phyloP scores from a whole-genome alignment of 2,797 vertebrate genomes.

The Pelochelys cantorii region DNA sequence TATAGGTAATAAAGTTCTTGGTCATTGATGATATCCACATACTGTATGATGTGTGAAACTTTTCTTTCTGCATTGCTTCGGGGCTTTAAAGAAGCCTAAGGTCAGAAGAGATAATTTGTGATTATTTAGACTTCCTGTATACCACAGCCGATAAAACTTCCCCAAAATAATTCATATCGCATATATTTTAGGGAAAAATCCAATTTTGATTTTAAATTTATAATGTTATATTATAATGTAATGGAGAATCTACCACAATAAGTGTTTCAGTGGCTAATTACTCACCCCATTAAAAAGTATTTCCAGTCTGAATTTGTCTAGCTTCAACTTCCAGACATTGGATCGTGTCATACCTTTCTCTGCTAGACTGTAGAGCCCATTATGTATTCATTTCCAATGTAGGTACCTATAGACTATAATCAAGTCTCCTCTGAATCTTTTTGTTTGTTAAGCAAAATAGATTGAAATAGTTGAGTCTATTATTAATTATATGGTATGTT shows the following conservation, averaged over 20 bases:
- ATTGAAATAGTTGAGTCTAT: not conserved
- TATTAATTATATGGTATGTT: not conserved
- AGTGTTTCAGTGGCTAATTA: not conserved
- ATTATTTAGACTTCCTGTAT: not conserved
- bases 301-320: not conserved
- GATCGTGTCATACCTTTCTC: not conserved
- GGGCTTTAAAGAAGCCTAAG: constrained; percentile 6
- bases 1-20: not conserved
- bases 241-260: not conserved
- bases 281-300: not conserved
- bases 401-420: not conserved
- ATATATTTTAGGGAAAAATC: not conserved
- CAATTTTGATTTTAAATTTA: not conserved
- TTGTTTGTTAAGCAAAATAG: not conserved
- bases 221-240: not conserved
- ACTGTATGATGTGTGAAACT: constrained; percentile 11
- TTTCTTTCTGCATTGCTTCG: constrained; percentile 20
- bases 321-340: not conserved
- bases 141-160: not conserved
- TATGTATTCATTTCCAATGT: not conserved
- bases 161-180: no score
- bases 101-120: not conserved
- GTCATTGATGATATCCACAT: not conserved
- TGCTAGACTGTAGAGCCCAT: not conserved
- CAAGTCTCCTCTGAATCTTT: not conserved